Conservation (phyloP, 2,888 invertebrate species). For the Trichacis sp. region DNA sequence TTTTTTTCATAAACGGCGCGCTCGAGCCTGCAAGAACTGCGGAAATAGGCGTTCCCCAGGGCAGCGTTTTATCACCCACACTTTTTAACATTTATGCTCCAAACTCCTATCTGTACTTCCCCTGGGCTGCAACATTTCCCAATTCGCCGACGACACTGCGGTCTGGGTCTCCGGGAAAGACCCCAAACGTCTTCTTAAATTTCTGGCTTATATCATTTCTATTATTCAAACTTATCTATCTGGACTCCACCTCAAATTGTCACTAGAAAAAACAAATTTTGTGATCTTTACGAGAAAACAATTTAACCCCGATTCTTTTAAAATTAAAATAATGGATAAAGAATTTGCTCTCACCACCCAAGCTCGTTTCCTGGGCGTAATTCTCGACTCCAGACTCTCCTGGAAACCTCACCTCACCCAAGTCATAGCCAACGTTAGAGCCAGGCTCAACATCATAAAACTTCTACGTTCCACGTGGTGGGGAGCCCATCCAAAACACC, state of each 20-base stretch:
- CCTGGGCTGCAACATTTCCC: not conserved
- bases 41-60: slow-evolving; percentile 11
- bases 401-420: slow-evolving; percentile 11
- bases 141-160: not conserved
- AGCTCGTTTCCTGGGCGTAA: slow-evolving; percentile 2
- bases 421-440: not conserved
- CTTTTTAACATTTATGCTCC: slow-evolving; percentile 11
- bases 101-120: not conserved
- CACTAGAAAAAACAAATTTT: slow-evolving; percentile 7
- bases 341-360: not conserved
- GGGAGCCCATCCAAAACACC: slow-evolving; percentile 17
- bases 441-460: slow-evolving; percentile 12
- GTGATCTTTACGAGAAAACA: slow-evolving; percentile 8
- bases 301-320: not conserved
- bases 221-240: not conserved
- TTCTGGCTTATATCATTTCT: not conserved
- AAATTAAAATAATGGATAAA: not conserved
- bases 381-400: slow-evolving; percentile 7
- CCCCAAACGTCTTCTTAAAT: not conserved
- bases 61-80: slow-evolving; percentile 8
- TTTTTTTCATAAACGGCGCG: slow-evolving; percentile 8
- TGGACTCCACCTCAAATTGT: not conserved
- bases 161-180: not conserved
- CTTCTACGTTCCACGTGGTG: slow-evolving; percentile 8
- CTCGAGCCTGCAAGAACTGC: not conserved